Conservation (phyloP, 2,888 invertebrate species). For the Celastrina argiolus region DNA sequence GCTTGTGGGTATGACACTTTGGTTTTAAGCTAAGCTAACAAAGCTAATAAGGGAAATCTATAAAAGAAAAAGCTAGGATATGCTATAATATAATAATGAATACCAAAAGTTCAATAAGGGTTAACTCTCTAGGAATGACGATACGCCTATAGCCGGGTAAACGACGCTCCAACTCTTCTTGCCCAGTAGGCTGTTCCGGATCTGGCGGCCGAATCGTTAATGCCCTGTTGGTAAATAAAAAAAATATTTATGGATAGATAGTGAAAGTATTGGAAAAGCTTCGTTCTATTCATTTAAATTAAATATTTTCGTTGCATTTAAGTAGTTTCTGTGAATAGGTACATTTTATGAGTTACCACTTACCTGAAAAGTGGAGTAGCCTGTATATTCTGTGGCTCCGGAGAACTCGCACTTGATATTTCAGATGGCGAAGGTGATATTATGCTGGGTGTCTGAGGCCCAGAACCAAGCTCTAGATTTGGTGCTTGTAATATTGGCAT, state of each 20-base stretch:
- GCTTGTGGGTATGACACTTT: too few species aligned
- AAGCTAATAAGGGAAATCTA: too few species aligned
- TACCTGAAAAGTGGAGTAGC: constrained; percentile 66
- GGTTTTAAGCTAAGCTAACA: too few species aligned
- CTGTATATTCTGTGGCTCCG: constrained; percentile 56
- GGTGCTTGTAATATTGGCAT: constrained; percentile 67
- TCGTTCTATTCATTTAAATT: too few species aligned
- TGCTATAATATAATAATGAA: constrained; percentile 28
- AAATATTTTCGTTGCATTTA: too few species aligned
- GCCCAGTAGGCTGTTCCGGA: constrained; percentile 65
- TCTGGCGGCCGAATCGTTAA: constrained; percentile 68
- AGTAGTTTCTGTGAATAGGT: too few species aligned
- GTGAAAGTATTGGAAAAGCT: too few species aligned
- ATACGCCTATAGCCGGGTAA: constrained; percentile 76
- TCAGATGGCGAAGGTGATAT: constrained; percentile 65
- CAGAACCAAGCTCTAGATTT: constrained; percentile 58
- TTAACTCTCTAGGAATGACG: constrained; percentile 75
- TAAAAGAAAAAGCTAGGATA: not conserved
- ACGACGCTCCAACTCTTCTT: constrained; percentile 67
- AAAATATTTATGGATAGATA: too few species aligned
- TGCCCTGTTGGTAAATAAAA: constrained; percentile 43
- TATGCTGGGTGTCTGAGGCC: constrained; percentile 52
- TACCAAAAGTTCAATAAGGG: constrained; percentile 79
- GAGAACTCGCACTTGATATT: constrained; percentile 66
- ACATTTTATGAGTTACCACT: too few species aligned